Percentiles rank a stretch among this genome's conserved stretches.
phyloP scores from a whole-genome alignment of 2,113 vertebrate species.

The Equus przewalskii region DNA sequence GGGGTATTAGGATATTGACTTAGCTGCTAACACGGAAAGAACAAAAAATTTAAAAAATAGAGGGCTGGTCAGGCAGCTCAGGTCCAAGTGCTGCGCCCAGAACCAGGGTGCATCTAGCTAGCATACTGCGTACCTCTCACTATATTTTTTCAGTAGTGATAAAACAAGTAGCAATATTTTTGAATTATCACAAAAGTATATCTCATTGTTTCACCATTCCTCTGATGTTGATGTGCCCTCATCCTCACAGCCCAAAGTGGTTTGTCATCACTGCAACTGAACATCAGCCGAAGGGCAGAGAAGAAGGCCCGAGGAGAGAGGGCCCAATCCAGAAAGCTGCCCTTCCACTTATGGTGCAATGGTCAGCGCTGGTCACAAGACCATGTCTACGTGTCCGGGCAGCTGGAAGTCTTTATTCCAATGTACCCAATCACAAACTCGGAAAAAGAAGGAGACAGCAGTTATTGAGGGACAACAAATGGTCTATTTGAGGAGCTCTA shows the following conservation, averaged over 20 bases:
- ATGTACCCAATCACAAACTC: not conserved
- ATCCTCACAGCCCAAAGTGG: not conserved
- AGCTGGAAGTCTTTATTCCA: not conserved
- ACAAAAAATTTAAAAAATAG: not conserved
- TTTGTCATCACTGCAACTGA: not conserved
- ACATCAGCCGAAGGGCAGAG: not conserved
- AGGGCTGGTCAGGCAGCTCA: not conserved
- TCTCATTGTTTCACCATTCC: not conserved
- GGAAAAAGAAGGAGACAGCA: not conserved
- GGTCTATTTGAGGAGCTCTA: not conserved
- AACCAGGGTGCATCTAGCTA: not conserved
- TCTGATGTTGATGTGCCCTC: not conserved
- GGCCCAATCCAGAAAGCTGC: not conserved
- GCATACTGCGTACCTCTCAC: not conserved
- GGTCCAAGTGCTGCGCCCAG: not conserved
- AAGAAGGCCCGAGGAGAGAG: not conserved
- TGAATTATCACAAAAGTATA: not conserved
- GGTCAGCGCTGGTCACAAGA: not conserved
- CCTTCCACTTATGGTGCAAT: accelerated
- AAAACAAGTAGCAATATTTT: slow-evolving; percentile 30
- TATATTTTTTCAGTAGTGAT: not conserved
- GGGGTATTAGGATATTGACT: not conserved
- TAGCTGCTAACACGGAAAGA: not conserved
- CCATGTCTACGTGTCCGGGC: not conserved
- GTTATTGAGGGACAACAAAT: not conserved